Evolutionary conservation across 2,113 vertebrate genomes (phyloP), one percentile per base, ranked within the genome.

Genomic region (Zosterops lateralis): DNA sequence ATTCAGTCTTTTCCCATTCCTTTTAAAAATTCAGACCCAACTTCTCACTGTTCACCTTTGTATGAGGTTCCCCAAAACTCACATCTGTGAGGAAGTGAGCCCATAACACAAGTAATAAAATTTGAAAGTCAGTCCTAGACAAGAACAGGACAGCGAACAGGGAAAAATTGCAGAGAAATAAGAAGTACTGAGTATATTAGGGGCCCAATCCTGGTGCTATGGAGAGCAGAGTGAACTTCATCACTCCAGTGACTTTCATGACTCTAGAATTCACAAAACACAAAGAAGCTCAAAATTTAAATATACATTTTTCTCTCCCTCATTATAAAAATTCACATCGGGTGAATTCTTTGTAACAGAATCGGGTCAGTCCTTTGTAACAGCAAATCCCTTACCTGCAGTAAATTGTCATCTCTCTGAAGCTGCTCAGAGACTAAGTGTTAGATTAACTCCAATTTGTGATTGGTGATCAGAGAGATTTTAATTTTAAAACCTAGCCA

Each of bases 221-320:
- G 0, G 40, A 88, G 31, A 76, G 12, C 1, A 78, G 56, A 0
- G 0, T 7, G 5, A 77, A 26, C 21, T 90, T 70, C 7, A 34
- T 66, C 54, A 67, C 32, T 57, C 28, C n/a, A 6, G 22, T 21
- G 70, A 53, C 65, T 92, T 83, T 38, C 47, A 60, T 34, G 22
- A 76, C 45, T 74, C 18, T 14, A 58, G 50, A 92, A 81, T 22
- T 68, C 71, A 70, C 20, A 47, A 50, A 91, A 56, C 14, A 42
- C 11, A 42, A 56, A 84, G 68, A 73, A 31, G 26, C 14, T 91
- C 44, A 67, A 17, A 48, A 72, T 85, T 87, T 50, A 91, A 92
- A 89, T 29, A 67, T 0, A 75, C 5, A 10, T 62, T 86, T 85
- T 80, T 54, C 19, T 77, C 36, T 64, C 36, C 31, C 19, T 29